Evolutionary conservation across 1,140 invertebrate genomes (phyloP).

Genomic region (Scaptomyza pallida): DNA sequence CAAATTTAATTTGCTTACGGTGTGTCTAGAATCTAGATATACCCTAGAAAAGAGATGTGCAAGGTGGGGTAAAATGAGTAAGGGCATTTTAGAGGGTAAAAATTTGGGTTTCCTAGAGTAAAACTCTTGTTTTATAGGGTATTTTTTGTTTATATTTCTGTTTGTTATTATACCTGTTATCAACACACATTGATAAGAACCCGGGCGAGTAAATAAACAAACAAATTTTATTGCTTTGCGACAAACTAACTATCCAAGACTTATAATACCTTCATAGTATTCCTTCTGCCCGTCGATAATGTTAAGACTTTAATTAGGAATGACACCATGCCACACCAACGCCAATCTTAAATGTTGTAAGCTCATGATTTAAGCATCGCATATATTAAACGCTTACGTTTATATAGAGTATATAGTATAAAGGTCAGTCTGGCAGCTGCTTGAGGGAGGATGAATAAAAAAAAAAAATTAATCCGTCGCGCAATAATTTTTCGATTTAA

Average conservation of each 20-base stretch:
- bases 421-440: constrained; percentile 8
- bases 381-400: constrained; percentile 35
- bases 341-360: constrained; percentile 57
- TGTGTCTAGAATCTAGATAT: constrained; percentile 13
- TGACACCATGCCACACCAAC: not conserved
- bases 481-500: constrained; percentile 72
- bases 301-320: too few relatives aligned
- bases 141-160: constrained; percentile 10
- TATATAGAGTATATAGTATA: not conserved
- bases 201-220: constrained; percentile 3
- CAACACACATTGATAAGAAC: constrained; percentile 20
- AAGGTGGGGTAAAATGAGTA: not conserved
- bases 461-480: constrained; percentile 72
- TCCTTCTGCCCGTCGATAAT: too few relatives aligned
- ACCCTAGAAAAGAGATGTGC: constrained; percentile 4
- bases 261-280: constrained; percentile 7
- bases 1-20: constrained; percentile 51
- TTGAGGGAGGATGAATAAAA: constrained; percentile 36
- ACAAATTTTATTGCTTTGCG: constrained; percentile 12
- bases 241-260: constrained; percentile 16
- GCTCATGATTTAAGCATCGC: constrained; percentile 47
- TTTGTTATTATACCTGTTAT: constrained; percentile 38
- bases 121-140: constrained; percentile 5
- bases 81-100: too few relatives aligned
- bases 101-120: too few relatives aligned